Evolutionary conservation across 1,140 invertebrate genomes (phyloP), one percentile per base, ranked within the genome.

Genomic region (Eurosta solidaginis): DNA sequence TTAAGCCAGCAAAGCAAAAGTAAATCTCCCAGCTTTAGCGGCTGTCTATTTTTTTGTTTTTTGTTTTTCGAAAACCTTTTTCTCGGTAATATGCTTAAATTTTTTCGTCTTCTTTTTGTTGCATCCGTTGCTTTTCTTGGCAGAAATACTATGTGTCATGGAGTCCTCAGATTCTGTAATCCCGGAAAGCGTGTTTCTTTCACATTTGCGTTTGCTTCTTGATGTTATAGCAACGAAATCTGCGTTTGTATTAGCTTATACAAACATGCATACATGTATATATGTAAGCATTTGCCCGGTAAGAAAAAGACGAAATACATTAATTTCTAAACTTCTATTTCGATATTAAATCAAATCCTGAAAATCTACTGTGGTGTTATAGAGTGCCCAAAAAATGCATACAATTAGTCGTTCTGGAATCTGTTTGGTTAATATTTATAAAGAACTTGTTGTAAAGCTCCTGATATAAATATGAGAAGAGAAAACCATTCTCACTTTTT

Each of bases 1-100:
- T 33, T n/a, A 68, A 40, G 59, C 59, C 33, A 68, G 12, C 59
- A 68, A 68, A 68, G 59, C 59, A 68, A 68, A 68, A 68, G 59
- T 68, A 68, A 68, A 68, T 68, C 59, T 40, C n/a, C n/a, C 29
- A 42, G 59, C 59, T 68, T 59, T 40, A 40, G 29, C 33, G 36
- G 59, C 59, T 63, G 54, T 63, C 54, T 63, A n/a, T 59, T 9
- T 63, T n/a, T n/a, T n/a, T n/a, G 29, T 36, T 63, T 63, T 40
- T 52, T 52, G 49, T 52, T n/a, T n/a, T n/a, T n/a, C n/a, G 49
- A 52, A 52, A 22, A 52, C 10, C 10, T 52, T 63, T 40, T 10
- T 3, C 25, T 0, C 0, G 25, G n/a, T n/a, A n/a, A n/a, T n/a
- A n/a, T 25, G 50, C 22, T 1, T 0, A 27, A 10, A 1, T 20